Conservation (phyloP, 2,113 vertebrate species). For the Panthera uncia region DNA sequence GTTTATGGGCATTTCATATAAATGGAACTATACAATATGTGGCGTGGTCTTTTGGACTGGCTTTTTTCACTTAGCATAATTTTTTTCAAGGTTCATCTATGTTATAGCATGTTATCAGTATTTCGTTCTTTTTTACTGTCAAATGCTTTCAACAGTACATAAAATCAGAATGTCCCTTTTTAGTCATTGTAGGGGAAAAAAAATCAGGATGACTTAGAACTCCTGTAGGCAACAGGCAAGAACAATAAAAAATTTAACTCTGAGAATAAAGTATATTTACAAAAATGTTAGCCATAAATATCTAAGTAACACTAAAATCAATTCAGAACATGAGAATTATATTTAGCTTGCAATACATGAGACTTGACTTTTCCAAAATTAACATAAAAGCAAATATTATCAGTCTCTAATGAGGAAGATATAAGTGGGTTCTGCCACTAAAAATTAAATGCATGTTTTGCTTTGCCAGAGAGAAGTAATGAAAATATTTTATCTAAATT, state of each 20-base stretch:
- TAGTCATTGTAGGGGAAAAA: background rate
- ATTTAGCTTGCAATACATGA: background rate
- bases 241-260: constrained; percentile 35
- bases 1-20: background rate
- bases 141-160: constrained; percentile 10
- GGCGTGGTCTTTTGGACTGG: background rate
- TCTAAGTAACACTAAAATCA: constrained; percentile 26
- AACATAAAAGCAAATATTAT: background rate
- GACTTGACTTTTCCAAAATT: constrained; percentile 25
- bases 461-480: background rate
- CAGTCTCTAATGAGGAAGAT: background rate
- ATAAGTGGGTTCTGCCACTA: background rate
- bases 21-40: background rate
- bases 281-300: constrained; percentile 52
- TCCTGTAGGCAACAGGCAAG: background rate
- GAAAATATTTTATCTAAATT: background rate
- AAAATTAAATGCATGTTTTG: constrained; percentile 16
- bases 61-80: background rate
- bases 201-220: background rate
- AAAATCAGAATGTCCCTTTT: background rate
- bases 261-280: constrained; percentile 5
- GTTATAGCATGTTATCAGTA: background rate
- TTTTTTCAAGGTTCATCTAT: constrained; percentile 39
- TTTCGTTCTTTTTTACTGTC: background rate
- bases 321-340: constrained; percentile 1